These are phyloP conservation scores for Chaetorhynchus papuensis DNA, from an alignment of 2,113 vertebrate species.

Conservation along the genomic window DNA sequence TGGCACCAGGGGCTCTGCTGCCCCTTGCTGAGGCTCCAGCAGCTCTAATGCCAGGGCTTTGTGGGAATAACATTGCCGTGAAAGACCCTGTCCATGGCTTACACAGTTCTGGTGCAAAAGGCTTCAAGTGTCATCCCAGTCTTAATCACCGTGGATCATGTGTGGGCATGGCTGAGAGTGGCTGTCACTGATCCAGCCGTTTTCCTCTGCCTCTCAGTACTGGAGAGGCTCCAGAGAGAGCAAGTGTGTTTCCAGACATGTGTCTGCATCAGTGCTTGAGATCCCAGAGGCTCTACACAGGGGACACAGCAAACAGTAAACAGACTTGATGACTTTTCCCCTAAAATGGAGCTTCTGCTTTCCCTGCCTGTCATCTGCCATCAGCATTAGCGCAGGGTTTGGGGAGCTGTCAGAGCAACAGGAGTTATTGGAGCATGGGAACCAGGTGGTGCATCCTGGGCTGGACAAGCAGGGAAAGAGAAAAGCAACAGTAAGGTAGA, in stretches of 20 bases:
- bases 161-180: background rate
- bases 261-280: background rate
- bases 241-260: background rate
- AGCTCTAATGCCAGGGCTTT: background rate
- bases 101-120: background rate
- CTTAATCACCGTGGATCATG: background rate
- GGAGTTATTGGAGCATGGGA: constrained; percentile 8
- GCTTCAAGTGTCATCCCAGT: background rate
- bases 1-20: background rate
- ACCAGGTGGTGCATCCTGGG: background rate
- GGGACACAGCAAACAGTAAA: constrained; percentile 21
- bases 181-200: background rate
- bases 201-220: background rate
- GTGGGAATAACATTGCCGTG: fast-evolving
- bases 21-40: background rate
- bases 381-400: background rate
- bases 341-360: constrained; percentile 41
- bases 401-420: constrained; percentile 30
- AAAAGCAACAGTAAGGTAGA: background rate
- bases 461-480: background rate
- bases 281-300: background rate
- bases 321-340: constrained; percentile 27
- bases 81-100: background rate
- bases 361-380: constrained; percentile 29
- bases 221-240: background rate